phyloP scores from a whole-genome alignment of 1,140 invertebrate species.

The Dendroctonus valens region DNA sequence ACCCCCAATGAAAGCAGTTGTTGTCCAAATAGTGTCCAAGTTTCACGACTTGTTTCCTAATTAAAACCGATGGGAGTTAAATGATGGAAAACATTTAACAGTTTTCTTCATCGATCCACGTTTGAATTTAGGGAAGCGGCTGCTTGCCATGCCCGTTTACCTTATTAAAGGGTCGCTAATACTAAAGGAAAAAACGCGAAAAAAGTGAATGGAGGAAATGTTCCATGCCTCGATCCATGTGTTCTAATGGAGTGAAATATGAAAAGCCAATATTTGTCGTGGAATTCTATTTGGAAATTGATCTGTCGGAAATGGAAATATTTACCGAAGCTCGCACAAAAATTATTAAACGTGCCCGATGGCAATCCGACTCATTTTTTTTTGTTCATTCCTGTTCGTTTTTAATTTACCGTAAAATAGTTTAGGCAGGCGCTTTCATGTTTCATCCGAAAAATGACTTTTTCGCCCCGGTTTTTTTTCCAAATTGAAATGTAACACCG shows the following conservation, averaged over 20 bases:
- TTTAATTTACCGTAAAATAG: slow-evolving; percentile 38
- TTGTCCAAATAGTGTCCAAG: slow-evolving; percentile 30
- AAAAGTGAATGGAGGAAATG: no score
- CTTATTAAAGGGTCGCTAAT: no score
- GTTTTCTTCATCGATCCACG: no score
- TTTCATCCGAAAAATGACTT: slow-evolving; percentile 34
- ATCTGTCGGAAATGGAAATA: slow-evolving; percentile 36
- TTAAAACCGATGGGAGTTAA: slow-evolving; percentile 16
- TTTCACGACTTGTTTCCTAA: slow-evolving; percentile 12
- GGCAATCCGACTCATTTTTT: not conserved
- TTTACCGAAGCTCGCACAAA: slow-evolving; percentile 36
- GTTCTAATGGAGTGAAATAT: slow-evolving; percentile 47
- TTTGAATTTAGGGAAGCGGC: no score
- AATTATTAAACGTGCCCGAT: slow-evolving; percentile 35
- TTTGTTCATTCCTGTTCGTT: slow-evolving; percentile 18
- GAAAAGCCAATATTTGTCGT: slow-evolving; percentile 48
- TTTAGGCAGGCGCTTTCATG: slow-evolving; percentile 29
- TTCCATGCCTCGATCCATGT: slow-evolving; percentile 25
- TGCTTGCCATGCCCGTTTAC: no score
- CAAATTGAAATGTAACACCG: slow-evolving; percentile 29
- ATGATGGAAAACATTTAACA: not conserved
- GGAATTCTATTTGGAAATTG: slow-evolving; percentile 48
- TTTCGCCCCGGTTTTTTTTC: slow-evolving; percentile 23
- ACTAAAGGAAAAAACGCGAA: no score
- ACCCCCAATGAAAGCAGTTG: slow-evolving; percentile 35